A percentile compares a stretch with the other conserved stretches of the same genome.
Evolutionary conservation across 2,113 vertebrate genomes (phyloP).

Genomic region (rat (Rattus norvegicus)): DNA sequence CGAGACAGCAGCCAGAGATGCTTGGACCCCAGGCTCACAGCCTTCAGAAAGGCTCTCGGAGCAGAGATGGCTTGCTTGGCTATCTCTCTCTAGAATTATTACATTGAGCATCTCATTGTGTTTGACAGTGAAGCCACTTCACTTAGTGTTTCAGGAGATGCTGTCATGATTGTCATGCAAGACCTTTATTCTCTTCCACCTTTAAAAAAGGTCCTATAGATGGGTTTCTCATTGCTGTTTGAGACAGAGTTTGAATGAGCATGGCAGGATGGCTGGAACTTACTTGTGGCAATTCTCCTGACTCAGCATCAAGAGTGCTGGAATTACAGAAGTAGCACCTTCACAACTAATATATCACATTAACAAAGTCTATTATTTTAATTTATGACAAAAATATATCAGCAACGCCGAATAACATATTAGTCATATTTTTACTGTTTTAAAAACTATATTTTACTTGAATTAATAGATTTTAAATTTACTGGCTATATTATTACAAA

Average conservation of each 20-base stretch:
- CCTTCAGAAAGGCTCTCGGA: neutral
- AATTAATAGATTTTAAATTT: neutral
- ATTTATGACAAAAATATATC: neutral
- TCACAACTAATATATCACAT: neutral
- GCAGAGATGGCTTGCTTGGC: neutral
- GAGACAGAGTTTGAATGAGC: neutral
- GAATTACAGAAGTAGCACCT: neutral
- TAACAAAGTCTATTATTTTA: neutral
- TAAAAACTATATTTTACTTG: neutral
- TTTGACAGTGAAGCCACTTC: neutral
- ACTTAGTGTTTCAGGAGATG: neutral
- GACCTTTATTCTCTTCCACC: neutral
- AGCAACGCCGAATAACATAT: neutral
- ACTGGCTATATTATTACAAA: neutral
- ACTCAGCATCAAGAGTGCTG: neutral
- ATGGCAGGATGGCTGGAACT: neutral
- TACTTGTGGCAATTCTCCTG: neutral
- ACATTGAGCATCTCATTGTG: neutral
- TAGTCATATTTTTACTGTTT: neutral
- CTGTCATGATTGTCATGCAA: neutral
- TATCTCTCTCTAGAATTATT: neutral
- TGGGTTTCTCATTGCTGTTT: neutral
- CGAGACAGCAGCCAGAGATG: neutral
- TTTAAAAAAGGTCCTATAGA: neutral
- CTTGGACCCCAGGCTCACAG: neutral